Evolutionary conservation across 2,888 invertebrate genomes (phyloP), one percentile per base, ranked within the genome.

Genomic region (Eristalis arbustorum): DNA sequence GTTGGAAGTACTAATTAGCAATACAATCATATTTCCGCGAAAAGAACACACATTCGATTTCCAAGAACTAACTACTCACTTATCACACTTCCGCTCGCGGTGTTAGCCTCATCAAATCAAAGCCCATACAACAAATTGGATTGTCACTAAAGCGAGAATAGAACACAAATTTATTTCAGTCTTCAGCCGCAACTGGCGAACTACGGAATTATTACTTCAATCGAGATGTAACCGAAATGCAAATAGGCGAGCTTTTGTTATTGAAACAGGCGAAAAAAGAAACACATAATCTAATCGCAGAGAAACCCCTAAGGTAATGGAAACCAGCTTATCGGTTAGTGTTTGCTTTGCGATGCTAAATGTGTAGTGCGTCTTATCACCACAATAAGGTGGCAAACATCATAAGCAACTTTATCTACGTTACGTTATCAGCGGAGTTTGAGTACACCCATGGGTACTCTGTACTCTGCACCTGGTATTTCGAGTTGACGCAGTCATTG

Each of bases 301-400:
- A 63, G 28, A 22, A 8, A 37, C n/a, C 57, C 57, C 34, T 22
- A 28, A 10, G 14, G 18, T 10, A 57, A 71, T 69, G 25, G 64
- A 31, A 69, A 57, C 34, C 57, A 11, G 13, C 22, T 77, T 77
- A 77, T 71, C 77, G 57, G 40, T 64, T 28, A 28, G 56, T n/a
- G 18, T 37, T 62, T 22, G 14, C 13, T 49, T 14, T 64, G 62
- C 14, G n/a, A 63, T 37, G 25, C 13, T 57, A 8, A 37, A 57
- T 69, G 28, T 64, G 22, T 57, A 49, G 42, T n/a, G 0, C 42
- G n/a, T n/a, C 42, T 42, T 42, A 49, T 49, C n/a, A 2, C 18
- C n/a, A 49, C 49, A 18, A 18, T 18, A 18, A 18, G 8, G 18
- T 18, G 49, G 18, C 49, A 49, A 49, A 49, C 49, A 49, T 18